A percentile compares a stretch with the other conserved stretches of the same genome.
Evolutionary conservation across 2,797 vertebrate species (phyloP).

Genomic region (Graptemys geographica): DNA sequence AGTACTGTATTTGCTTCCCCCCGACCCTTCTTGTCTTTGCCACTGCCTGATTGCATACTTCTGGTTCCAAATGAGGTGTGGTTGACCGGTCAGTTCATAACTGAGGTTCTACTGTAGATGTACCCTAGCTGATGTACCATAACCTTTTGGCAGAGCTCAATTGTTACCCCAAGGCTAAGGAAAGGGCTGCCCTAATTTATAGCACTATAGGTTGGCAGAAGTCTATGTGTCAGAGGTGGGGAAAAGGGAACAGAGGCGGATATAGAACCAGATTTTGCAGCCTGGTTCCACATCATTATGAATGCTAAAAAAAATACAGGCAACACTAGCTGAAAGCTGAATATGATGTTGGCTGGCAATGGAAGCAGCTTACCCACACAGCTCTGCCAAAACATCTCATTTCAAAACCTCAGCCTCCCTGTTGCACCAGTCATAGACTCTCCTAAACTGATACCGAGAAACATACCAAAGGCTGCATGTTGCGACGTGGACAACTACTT

Average conservation of each 20-base stretch:
- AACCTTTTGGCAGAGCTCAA: background rate
- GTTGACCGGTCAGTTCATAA: too few relatives aligned
- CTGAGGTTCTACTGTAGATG: background rate
- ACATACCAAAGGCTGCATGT: background rate
- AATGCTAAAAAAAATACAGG: background rate
- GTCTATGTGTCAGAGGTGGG: background rate
- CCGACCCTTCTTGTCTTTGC: too few relatives aligned
- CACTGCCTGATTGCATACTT: too few relatives aligned
- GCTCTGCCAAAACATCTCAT: background rate
- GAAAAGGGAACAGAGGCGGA: background rate
- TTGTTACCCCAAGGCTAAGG: background rate
- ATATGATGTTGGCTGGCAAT: background rate
- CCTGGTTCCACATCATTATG: background rate
- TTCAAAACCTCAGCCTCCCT: background rate
- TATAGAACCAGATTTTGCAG: background rate
- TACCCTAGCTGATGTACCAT: background rate
- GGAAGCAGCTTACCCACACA: background rate
- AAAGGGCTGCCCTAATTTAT: background rate
- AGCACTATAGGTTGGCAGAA: background rate
- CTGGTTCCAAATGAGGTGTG: too few relatives aligned
- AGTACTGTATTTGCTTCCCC: too few relatives aligned
- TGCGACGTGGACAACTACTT: background rate
- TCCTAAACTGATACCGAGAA: background rate
- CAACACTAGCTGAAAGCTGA: background rate
- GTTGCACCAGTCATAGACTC: background rate